Evolutionary conservation across 2,888 invertebrate species (phyloP).

Genomic region (Acanthococcus lagerstroemiae): DNA sequence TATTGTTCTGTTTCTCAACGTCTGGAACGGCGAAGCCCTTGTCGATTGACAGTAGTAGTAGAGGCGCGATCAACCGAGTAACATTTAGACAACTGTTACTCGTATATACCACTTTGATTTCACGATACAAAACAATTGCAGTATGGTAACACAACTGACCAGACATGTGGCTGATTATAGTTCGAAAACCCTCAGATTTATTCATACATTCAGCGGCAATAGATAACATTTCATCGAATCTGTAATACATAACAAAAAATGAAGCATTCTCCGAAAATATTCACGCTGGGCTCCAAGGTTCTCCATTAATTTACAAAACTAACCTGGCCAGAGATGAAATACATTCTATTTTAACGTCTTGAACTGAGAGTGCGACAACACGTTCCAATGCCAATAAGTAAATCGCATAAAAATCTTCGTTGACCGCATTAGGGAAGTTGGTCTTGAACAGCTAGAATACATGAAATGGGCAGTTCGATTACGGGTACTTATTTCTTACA

Average conservation of each 20-base stretch:
- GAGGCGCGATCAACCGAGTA: conserved; percentile 28
- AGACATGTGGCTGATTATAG: conserved; percentile 61
- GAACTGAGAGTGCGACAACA: conserved; percentile 5
- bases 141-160: conserved; percentile 71
- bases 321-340: conserved; percentile 10
- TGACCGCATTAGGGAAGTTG: background rate
- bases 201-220: too few relatives aligned
- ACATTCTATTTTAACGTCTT: conserved; percentile 23
- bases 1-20: background rate
- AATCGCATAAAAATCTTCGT: conserved; percentile 24
- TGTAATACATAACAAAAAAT: conserved; percentile 46
- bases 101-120: conserved; percentile 15
- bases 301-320: too few relatives aligned
- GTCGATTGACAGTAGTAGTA: conserved; percentile 28
- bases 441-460: conserved; percentile 5
- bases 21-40: background rate
- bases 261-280: too few relatives aligned
- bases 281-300: too few relatives aligned
- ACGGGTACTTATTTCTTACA: too few relatives aligned
- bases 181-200: conserved; percentile 45
- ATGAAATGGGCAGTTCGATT: background rate
- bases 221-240: conserved; percentile 63
- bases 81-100: conserved; percentile 6
- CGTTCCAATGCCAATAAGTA: conserved; percentile 13
- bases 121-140: conserved; percentile 40